Evolutionary conservation across 2,113 vertebrate species (phyloP), one percentile per base, ranked within the genome.

Genomic region (Sphaerodactylus townsendi): DNA sequence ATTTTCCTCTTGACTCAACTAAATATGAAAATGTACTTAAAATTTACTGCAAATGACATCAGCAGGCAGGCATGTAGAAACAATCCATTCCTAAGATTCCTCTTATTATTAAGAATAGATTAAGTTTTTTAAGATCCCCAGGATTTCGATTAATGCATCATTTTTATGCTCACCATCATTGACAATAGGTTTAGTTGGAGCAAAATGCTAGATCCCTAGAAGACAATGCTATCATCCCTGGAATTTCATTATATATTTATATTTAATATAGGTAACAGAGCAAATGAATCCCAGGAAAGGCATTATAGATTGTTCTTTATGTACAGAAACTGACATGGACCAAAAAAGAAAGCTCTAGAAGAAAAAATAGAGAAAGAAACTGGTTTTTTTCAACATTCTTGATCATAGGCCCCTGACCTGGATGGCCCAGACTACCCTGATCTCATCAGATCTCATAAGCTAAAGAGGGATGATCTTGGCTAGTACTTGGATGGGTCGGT

Each of bases 11-110:
- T 39, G 25, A 92, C 10, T 88, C 77, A 89, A 30, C n/a, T 84
- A 86, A 79, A 83, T 78, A 81, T 44, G 74, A 91, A 93, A 94
- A 87, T 85, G 7, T 9, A 44, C 28, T 70, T 46, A 64, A 93
- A 93, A 74, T 91, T 88, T 88, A 85, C n/a, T 89, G 64, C 77
- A 89, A 87, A 83, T 78, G 1, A 71, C 33, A 86, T 83, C 50
- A 82, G 9, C 30, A 88, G 14, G 37, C 59, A 86, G 2, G 64
- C 48, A 88, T 59, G 35, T n/a, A 92, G 72, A 85, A 90, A 89
- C 11, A 84, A 81, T 79, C 59, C 6, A 84, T 88, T 73, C 53
- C 71, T 10, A 79, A 75, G 39, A 82, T 75, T 74, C 41, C 1
- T 86, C 1, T 9, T 30, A 33, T 5, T 76, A 28, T 76, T 90